Percentiles rank a stretch among this genome's conserved stretches.
phyloP scores from a whole-genome alignment of 2,113 vertebrate species.

The Myotis yumanensis region DNA sequence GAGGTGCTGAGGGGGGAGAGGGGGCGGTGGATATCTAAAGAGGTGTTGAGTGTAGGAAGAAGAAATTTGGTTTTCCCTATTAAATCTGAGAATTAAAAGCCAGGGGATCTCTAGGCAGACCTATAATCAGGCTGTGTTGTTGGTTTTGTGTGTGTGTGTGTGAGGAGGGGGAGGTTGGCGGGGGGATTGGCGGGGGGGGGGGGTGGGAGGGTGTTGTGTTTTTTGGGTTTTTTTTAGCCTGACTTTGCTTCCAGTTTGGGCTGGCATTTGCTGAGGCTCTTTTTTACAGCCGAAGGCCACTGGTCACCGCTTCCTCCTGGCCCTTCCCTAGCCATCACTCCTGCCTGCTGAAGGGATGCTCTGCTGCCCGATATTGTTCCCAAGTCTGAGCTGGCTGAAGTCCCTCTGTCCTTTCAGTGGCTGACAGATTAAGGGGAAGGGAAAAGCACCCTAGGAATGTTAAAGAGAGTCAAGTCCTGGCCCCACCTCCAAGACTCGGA shows the following conservation, averaged over 20 bases:
- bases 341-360: constrained; percentile 4
- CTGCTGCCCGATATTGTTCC: neutral
- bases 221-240: neutral
- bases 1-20: neutral
- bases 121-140: neutral
- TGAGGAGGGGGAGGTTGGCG: too few species aligned
- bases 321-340: constrained; percentile 30
- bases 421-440: constrained; percentile 29
- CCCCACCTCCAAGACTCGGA: neutral
- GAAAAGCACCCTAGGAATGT: neutral
- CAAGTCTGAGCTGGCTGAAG: constrained; percentile 33
- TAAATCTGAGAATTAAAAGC: neutral
- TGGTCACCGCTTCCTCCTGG: constrained; percentile 23
- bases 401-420: neutral
- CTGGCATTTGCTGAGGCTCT: constrained; percentile 34
- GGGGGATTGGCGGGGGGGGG: too few species aligned
- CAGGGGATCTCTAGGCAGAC: neutral
- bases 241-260: constrained; percentile 28
- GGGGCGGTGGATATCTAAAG: neutral
- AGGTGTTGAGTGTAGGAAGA: neutral
- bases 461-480: neutral
- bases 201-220: too few species aligned
- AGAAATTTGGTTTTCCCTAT: neutral
- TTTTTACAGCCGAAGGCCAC: constrained; percentile 28
- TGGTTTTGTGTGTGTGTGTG: neutral